phyloP scores from a whole-genome alignment of 2,113 vertebrate genomes.

The Azemiops feae region DNA sequence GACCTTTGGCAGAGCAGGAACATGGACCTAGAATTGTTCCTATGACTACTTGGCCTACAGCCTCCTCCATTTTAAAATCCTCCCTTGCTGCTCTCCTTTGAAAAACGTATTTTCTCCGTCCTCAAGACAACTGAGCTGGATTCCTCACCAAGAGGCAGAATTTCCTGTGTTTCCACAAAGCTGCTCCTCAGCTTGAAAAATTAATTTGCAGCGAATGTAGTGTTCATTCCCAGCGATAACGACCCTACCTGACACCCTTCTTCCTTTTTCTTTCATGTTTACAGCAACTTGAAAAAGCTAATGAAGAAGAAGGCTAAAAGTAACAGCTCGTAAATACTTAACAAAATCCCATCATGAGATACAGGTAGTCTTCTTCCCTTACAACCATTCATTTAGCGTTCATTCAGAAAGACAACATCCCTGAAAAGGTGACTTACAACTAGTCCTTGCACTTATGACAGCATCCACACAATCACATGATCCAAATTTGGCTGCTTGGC shows the following conservation, averaged over 20 bases:
- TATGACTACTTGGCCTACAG: neutral
- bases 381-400: too few species aligned
- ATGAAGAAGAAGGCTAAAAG: slow-evolving; percentile 55
- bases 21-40: neutral
- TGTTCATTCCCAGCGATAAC: slow-evolving; percentile 35
- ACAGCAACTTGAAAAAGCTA: slow-evolving; percentile 47
- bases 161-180: slow-evolving; percentile 35
- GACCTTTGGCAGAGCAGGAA: neutral
- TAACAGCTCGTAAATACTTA: slow-evolving; percentile 46
- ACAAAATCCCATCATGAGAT: slow-evolving; percentile 10
- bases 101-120: slow-evolving; percentile 21
- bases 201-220: slow-evolving; percentile 55
- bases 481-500: too few species aligned
- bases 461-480: too few species aligned
- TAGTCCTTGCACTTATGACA: too few species aligned
- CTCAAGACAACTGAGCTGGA: too few species aligned
- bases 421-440: too few species aligned
- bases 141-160: slow-evolving; percentile 32
- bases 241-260: slow-evolving; percentile 44
- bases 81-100: neutral
- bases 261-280: slow-evolving; percentile 39
- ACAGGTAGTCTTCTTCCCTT: too few species aligned
- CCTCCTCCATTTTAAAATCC: neutral
- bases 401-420: too few species aligned
- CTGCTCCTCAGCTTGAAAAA: slow-evolving; percentile 36